Evolutionary conservation across 2,888 invertebrate genomes (phyloP), one percentile per base, ranked within the genome.

Genomic region (Caradrina kadenii): DNA sequence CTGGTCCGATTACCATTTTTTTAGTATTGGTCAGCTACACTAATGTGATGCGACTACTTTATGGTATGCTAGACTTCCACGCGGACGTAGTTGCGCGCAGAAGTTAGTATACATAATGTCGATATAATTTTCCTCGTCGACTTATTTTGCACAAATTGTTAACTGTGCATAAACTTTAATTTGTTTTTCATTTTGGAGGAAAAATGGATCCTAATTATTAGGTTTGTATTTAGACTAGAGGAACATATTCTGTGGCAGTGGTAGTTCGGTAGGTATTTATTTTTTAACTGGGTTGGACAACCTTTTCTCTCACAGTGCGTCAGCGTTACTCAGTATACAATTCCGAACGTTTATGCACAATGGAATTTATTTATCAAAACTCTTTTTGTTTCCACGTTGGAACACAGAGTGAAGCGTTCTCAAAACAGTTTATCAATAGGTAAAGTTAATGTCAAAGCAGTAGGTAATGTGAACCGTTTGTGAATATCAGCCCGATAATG

Each of bases 361-460:
- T n/a, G 11, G 10, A 39, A 63, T 55, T 11, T 64, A 22, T 45
- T 63, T 39, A 48, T 42, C 42, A 42, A 11, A 65, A 62, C 8
- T 63, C 7, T 21, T 65, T 72, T 80, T 82, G 76, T 79, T 79
- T 39, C 59, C 74, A 82, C 72, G 82, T 82, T 76, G 82, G 67
- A 21, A 63, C 55, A 53, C 8, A 48, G 19, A 58, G 42, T 21
- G 60, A 26, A 53, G 17, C 31, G 54, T 76, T 81, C 76, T 82
- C 76, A 63, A 63, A 80, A 76, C 62, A 79, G 31, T 63, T 63
- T 48, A 50, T 49, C 15, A 52, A 6, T 31, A 42, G 42, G 42
- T 42, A 42, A 15, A 3, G 42, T 42, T 42, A 3, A 45, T 59
- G 45, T 63, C 50, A 35, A 58, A 54, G 45, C 54, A 66, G 59